phyloP scores from a whole-genome alignment of 2,888 invertebrate genomes.

The Cheilosia soror region DNA sequence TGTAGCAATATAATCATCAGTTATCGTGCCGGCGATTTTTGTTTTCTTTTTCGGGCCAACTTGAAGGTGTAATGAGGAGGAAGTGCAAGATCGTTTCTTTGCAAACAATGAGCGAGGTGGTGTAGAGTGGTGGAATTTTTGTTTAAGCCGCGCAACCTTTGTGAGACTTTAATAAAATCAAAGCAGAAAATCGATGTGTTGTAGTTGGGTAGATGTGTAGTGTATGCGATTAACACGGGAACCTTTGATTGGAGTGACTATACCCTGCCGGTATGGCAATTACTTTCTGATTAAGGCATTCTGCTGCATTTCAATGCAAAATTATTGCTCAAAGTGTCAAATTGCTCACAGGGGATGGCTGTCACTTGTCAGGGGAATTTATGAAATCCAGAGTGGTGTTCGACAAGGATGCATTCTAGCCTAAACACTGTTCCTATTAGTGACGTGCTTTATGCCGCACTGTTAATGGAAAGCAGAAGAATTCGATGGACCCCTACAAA shows the following conservation, averaged over 20 bases:
- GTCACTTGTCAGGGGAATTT: too few relatives aligned
- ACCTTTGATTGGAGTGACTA: background rate
- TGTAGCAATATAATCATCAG: conserved; percentile 27
- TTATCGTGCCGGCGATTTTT: conserved; percentile 20
- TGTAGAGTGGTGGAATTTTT: background rate
- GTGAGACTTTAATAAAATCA: background rate
- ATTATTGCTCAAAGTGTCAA: too few relatives aligned
- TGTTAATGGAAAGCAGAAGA: too few relatives aligned
- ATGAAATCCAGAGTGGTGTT: too few relatives aligned
- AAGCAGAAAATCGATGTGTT: background rate
- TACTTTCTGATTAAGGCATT: too few relatives aligned
- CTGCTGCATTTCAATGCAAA: too few relatives aligned
- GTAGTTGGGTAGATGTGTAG: background rate
- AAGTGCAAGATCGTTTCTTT: conserved; percentile 25
- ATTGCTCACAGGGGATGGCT: too few relatives aligned
- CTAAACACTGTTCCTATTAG: too few relatives aligned
- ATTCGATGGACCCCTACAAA: too few relatives aligned
- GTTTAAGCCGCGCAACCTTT: conserved; percentile 8
- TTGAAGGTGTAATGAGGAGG: conserved; percentile 44
- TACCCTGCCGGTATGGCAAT: too few relatives aligned
- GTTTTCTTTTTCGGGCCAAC: conserved; percentile 13
- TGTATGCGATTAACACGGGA: conserved; percentile 12
- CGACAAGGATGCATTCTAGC: too few relatives aligned
- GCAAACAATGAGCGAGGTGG: conserved; percentile 11
- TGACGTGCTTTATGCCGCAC: too few relatives aligned